Evolutionary conservation across 2,113 vertebrate genomes (phyloP).

Genomic region (Neotragus moschatus): DNA sequence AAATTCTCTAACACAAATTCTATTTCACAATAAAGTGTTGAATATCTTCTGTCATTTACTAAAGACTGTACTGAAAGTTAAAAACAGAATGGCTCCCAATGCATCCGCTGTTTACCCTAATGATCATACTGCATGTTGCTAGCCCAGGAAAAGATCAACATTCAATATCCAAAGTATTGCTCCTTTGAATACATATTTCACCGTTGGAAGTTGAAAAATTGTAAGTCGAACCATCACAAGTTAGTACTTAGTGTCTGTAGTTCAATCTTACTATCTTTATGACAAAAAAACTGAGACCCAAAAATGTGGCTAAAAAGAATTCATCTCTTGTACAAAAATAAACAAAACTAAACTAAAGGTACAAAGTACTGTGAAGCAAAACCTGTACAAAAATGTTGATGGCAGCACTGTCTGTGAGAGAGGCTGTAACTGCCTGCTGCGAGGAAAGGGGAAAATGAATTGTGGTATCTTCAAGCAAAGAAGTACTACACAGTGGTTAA

Average conservation of each 20-base stretch:
- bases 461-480: neutral
- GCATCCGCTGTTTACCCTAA: neutral
- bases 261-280: neutral
- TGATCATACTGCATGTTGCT: neutral
- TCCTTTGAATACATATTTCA: neutral
- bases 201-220: rapidly evolving
- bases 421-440: neutral
- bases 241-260: neutral
- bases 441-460: neutral
- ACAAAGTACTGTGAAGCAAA: neutral
- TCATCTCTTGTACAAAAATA: neutral
- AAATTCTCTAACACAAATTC: neutral
- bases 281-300: neutral
- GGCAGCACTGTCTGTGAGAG: neutral
- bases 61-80: neutral
- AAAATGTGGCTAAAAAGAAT: neutral
- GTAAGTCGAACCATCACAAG: neutral
- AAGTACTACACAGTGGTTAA: neutral
- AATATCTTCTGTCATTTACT: neutral
- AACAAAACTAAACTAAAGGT: neutral
- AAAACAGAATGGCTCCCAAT: neutral
- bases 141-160: neutral
- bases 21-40: neutral
- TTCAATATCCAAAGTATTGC: no score
- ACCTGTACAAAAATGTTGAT: neutral